Evolutionary conservation across 1,140 invertebrate species (phyloP).

Genomic region (Metopolophium dirhodum): DNA sequence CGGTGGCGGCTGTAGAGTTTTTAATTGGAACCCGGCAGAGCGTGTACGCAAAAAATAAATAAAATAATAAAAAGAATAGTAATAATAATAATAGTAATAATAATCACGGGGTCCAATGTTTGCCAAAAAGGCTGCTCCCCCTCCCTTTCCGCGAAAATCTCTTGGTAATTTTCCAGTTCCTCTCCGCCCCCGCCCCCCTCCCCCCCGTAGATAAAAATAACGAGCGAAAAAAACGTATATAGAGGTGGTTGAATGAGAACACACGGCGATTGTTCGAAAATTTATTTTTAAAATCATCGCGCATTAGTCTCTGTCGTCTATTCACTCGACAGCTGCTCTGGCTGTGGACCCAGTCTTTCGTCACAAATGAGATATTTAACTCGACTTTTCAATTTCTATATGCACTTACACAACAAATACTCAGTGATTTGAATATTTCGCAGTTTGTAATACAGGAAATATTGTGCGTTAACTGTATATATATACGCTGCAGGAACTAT

Average conservation of each 20-base stretch:
- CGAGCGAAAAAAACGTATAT: background rate
- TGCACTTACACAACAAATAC: background rate
- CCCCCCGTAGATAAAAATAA: slow-evolving; percentile 31
- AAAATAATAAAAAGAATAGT: background rate
- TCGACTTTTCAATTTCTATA: background rate
- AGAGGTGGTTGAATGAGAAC: slow-evolving; percentile 41
- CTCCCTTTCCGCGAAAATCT: slow-evolving; percentile 2
- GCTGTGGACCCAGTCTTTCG: slow-evolving; percentile 28
- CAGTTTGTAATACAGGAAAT: background rate
- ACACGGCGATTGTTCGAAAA: slow-evolving; percentile 25
- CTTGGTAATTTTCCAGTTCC: slow-evolving; percentile 46
- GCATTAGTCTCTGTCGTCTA: slow-evolving; percentile 42
- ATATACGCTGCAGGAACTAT: background rate
- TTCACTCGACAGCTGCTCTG: slow-evolving; percentile 16
- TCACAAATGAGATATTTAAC: background rate
- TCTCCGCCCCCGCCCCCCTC: background rate
- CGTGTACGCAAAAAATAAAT: background rate
- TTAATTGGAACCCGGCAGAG: slow-evolving; percentile 25
- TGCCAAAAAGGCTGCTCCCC: slow-evolving; percentile 23
- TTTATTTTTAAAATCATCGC: slow-evolving; percentile 45
- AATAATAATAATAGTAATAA: background rate
- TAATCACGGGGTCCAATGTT: slow-evolving; percentile 5
- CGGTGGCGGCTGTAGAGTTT: background rate
- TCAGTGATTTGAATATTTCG: background rate
- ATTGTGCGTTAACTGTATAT: background rate